Base-by-base conservation (phyloP, 1,140 invertebrate genomes). In the Pararge aegeria region DNA sequence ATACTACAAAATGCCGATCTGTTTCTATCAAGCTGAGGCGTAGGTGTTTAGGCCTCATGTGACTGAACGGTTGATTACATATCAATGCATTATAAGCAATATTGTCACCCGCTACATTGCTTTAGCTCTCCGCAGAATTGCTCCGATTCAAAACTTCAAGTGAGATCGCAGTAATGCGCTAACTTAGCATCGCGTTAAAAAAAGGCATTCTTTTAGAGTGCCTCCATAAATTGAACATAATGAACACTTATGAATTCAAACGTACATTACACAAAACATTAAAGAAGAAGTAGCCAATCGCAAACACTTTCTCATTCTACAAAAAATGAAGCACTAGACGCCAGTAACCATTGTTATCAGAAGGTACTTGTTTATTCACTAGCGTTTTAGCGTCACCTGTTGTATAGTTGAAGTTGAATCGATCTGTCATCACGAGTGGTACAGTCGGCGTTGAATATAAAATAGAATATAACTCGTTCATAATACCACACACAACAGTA, bases 341-440 rank as follows among this genome's bases (percentile, higher is more conserved):
- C 9, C 38, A 7, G 5, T 15, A 16, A 9, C 38, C 16, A 42
- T 42, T 42, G 38, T 42, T 18, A 42, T 42, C 15, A 42, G 34
- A 42, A 42, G 5, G 38, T 42, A 42, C n/a, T 42, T 42, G 38
- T 42, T 42, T 42, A 10, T 42, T 42, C 13, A 18, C 16, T 18
- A 12, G 9, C 38, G 15, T 18, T 18, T 42, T 42, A 42, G 16
- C 38, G 16, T 42, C 38, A 42, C 38, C 38, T 42, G 38, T 18
- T 42, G 16, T 42, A 42, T 42, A 15, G 16, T 0, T 42, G 16
- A 6, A 42, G 38, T 18, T 42, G 38, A 42, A 42, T 42, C 38
- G 38, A 42, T 15, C 38, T 42, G 38, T 42, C 38, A 42, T 42
- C 38, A 18, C 9, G 13, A 15, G 13, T 16, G 16, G 38, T 42